phyloP scores from a whole-genome alignment of 1,140 invertebrate species.

The Sarcophaga bullata region DNA sequence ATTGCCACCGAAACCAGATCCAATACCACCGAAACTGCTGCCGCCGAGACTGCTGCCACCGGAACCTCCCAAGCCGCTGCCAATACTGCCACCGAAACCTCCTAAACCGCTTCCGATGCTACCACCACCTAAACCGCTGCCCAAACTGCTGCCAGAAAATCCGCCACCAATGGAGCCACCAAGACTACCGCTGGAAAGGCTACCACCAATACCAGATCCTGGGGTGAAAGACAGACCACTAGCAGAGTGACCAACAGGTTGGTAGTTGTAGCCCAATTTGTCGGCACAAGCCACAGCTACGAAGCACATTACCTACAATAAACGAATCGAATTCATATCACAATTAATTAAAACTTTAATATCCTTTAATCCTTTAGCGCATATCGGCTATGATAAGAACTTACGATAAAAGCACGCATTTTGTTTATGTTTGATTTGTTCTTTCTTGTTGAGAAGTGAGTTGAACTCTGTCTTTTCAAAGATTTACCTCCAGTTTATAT shows the following conservation, averaged over 20 bases:
- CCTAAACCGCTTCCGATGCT: constrained; percentile 22
- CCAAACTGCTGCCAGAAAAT: constrained; percentile 18
- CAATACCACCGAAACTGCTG: constrained; percentile 39
- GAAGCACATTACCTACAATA: constrained; percentile 39
- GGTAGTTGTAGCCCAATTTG: constrained; percentile 57
- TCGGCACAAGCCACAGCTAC: constrained; percentile 47
- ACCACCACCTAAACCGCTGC: constrained; percentile 49
- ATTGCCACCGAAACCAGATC: neutral
- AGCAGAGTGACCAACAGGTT: constrained; percentile 47
- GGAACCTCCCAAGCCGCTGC: neutral
- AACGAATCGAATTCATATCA: neutral
- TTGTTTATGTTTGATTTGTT: constrained; percentile 36
- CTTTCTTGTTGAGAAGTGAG: constrained; percentile 34
- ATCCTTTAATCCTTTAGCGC: neutral
- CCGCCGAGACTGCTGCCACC: constrained; percentile 46
- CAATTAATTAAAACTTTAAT: neutral
- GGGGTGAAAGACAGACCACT: constrained; percentile 25
- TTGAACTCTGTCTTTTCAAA: constrained; percentile 26
- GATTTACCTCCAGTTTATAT: constrained; percentile 10
- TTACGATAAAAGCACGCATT: constrained; percentile 44
- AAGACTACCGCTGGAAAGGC: neutral
- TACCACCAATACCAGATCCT: neutral
- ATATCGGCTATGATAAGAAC: neutral
- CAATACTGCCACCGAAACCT: neutral
- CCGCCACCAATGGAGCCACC: constrained; percentile 40